Conservation (phyloP, 2,113 vertebrate species). For the Psephotus haematonotus region DNA sequence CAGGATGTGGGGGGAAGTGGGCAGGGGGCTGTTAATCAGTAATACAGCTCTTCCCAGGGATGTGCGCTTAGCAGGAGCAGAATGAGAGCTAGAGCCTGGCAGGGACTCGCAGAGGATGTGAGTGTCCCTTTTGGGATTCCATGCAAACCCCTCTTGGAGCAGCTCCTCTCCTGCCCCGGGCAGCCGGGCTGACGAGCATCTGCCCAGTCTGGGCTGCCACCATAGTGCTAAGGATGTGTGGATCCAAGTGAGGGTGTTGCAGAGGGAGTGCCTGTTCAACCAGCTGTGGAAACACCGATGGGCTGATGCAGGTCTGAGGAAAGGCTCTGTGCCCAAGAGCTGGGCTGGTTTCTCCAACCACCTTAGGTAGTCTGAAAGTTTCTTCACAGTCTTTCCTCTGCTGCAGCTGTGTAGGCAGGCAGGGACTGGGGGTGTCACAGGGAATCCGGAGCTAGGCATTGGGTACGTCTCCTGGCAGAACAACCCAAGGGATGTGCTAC, state of each 20-base stretch:
- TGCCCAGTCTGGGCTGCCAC: not conserved
- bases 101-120: not conserved
- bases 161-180: not conserved
- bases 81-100: not conserved
- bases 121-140: not conserved
- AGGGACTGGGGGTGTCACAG: not conserved
- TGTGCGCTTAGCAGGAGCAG: fast-evolving
- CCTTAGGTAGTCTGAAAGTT: not conserved
- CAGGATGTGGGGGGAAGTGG: not conserved
- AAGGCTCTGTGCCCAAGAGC: not conserved
- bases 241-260: not conserved
- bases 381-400: not conserved
- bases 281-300: not conserved
- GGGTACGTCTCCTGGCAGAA: not conserved
- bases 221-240: fast-evolving
- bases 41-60: not conserved
- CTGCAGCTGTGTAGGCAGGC: not conserved
- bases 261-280: fast-evolving
- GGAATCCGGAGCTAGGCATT: fast-evolving
- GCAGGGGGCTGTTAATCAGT: not conserved
- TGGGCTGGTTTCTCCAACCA: not conserved
- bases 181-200: not conserved
- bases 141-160: not conserved
- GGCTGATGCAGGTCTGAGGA: not conserved
- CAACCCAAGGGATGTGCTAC: not conserved